Evolutionary conservation across 2,888 invertebrate species (phyloP), one percentile per base, ranked within the genome.

Genomic region (Lordiphosa andalusiaca): DNA sequence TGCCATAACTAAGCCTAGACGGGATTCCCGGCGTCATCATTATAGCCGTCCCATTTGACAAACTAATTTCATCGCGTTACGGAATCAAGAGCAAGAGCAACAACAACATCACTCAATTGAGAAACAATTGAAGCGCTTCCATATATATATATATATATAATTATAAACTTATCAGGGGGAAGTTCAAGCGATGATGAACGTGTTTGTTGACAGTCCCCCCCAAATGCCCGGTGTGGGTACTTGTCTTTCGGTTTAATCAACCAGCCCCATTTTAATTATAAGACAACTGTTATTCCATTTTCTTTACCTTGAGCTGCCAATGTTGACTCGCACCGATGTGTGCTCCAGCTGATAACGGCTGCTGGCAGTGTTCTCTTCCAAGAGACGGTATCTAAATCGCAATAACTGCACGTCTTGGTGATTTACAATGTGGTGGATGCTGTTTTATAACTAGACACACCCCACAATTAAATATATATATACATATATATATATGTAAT

Each of bases 1-100:
- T 71, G 85, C 57, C 78, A 80, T 60, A 48, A 46, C 49, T 47
- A 63, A 83, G 71, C 77, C 69, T 46, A 52, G 50, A 10, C 67
- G 80, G 81, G 63, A 80, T 85, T 85, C 77, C 85, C 85, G 65
- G 54, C 73, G 83, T 76, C 81, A 83, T 65, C 53, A 52, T 21
- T 42, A 73, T 39, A 73, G 73, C 55, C 73, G 54, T 46, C 38
- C 39, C 37, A 13, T 16, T 51, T 71, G 77, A 73, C 67, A 48
- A 49, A 41, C 62, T 61, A 40, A 53, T 59, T 67, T 62, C 37
- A n/a, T 40, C 19, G 40, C 40, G 49, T 60, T 61, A 39, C 55
- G 49, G 41, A 42, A 53, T 54, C 56, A 46, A 67, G 58, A 47
- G 25, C 42, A 57, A 49, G n/a, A 49, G 46, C 44, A 48, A 40